Evolutionary conservation across 1,140 invertebrate species (phyloP), one percentile per base, ranked within the genome.

Genomic region (Sminthurides bifidus): DNA sequence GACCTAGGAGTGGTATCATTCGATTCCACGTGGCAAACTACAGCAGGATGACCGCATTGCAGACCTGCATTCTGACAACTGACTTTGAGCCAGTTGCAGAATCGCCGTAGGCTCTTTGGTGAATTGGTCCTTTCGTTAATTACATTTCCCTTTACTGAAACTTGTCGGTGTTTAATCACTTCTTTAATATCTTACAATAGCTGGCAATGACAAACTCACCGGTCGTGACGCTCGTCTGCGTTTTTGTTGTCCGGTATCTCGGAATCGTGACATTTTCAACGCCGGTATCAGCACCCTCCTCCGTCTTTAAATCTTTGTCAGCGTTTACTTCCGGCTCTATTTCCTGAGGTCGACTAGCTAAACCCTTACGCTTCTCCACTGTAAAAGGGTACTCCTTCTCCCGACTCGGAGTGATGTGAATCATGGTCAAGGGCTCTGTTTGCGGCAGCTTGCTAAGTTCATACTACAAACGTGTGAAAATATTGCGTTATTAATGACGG

Each of bases 381-480:
- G 35, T 27, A 6, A 52, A 14, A 3, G 21, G 6, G 21, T 52
- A 52, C 40, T 52, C 49, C 29, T 40, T 37, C 17, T 52, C 33
- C 17, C 15, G 37, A 52, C 49, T 38, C 17, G 52, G 52, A 33
- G 30, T 26, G 30, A 53, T 53, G 23, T 53, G 17, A 4, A 53
- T 4, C 2, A 26, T 21, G 8, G 37, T 10, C 3, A 53, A 44
- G 8, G 15, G 23, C 23, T 53, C 52, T 12, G 41, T 3, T 4
- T 37, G 52, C 17, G 38, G 31, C n/a, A 43, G 8, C 19, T 21
- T 19, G 4, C 29, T 17, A 30, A 53, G 10, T 41, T 43, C 52
- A 31, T 53, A 29, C 52, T 53, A 23, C 4, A 3, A 38, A 8
- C 10, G 40, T 6, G 6, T 10, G 15, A 27, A 33, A 6, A 35